Evolutionary conservation across 2,888 invertebrate species (phyloP), one percentile per base, ranked within the genome.

Genomic region (Euplagia quadripunctaria): DNA sequence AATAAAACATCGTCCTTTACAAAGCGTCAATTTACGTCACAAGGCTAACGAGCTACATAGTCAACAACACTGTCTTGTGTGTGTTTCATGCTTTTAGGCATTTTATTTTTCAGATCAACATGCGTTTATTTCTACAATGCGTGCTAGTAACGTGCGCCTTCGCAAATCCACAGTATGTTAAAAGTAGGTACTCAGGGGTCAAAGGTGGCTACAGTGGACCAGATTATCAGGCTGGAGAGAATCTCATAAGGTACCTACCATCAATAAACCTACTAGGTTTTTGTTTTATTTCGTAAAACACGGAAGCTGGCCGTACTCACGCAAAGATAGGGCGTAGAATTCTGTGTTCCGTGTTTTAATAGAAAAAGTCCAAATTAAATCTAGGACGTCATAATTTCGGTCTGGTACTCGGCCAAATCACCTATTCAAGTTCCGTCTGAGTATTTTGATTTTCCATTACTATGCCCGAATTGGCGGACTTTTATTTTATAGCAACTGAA

Each of bases 151-250:
- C 82, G n/a, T 83, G 87, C 76, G 86, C 80, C 14, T 74, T 79
- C 81, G 85, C 85, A 73, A 72, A 64, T 16, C 84, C 87, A 8
- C 89, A 89, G 70, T 79, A 88, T 73, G 81, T 87, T 11, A 92
- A 93, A 81, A 87, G 72, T 1, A 66, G 55, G 16, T 75, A 70
- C 17, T 55, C 88, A 4, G 90, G 79, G 9, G 88, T 92, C 4
- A 94, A 94, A 63, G 92, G 93, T 0, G 93, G 93, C 1, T 79
- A 87, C 67, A 81, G 85, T 2, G 85, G 87, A 0, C 82, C 71
- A 6, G 79, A 80, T 0, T 84, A 87, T 70, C 83, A 83, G 51
- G 88, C 87, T 11, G 85, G 86, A n/a, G 88, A 88, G 0, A 90
- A 87, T 55, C 80, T 88, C 55, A 79, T 85, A 31, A 87, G 84